phyloP scores from a whole-genome alignment of 1,140 invertebrate genomes.

The Caenorhabditis latens region DNA sequence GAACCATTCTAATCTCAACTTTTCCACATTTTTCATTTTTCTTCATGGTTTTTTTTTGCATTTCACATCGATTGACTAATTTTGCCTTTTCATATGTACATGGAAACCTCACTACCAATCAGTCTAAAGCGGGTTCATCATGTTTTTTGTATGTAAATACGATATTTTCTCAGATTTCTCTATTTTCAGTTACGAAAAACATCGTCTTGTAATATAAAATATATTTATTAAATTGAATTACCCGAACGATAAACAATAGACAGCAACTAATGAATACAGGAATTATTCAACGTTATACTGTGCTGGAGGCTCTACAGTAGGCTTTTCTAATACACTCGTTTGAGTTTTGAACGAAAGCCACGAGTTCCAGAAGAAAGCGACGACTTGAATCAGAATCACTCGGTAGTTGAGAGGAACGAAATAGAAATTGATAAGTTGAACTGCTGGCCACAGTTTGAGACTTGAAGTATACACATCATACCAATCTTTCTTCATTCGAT shows the following conservation, averaged over 20 bases:
- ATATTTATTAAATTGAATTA: neutral
- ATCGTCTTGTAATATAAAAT: neutral
- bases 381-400: conserved; percentile 64
- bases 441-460: conserved; percentile 66
- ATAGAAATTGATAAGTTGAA: conserved; percentile 68
- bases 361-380: conserved; percentile 68
- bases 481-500: conserved; percentile 61
- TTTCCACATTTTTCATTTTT: neutral
- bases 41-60: no score
- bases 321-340: neutral
- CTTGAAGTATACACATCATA: conserved; percentile 58
- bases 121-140: conserved; percentile 18
- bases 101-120: conserved; percentile 39
- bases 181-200: neutral
- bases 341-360: conserved; percentile 64
- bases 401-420: conserved; percentile 66
- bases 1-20: neutral
- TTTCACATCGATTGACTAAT: neutral
- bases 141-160: conserved; percentile 26
- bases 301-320: neutral
- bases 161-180: neutral
- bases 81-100: conserved; percentile 4
- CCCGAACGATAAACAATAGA: neutral
- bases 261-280: neutral
- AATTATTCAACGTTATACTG: neutral